phyloP scores from a whole-genome alignment of 2,797 vertebrate species.

The Steatocranus sp. region DNA sequence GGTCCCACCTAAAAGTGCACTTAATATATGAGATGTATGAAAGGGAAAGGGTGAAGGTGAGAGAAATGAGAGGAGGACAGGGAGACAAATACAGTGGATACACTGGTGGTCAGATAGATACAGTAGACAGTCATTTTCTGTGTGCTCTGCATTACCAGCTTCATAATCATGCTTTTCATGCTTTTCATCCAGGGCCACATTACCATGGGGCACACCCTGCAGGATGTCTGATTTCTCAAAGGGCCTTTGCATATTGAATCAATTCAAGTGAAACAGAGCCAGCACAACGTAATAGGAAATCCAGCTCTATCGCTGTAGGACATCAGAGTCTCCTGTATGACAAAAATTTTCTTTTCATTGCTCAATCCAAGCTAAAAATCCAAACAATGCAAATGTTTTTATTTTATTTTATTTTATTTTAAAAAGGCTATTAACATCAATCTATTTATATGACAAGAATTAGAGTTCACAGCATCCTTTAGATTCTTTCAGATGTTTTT shows the following conservation, averaged over 20 bases:
- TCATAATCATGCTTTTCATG: conserved; percentile 16
- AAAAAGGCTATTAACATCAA: background rate
- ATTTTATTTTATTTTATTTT: rapidly evolving
- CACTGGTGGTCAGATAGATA: background rate
- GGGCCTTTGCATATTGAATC: conserved; percentile 61
- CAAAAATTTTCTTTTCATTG: background rate
- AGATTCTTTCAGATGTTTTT: background rate
- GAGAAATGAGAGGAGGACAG: background rate
- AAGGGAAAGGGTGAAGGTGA: background rate
- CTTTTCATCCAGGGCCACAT: conserved; percentile 42
- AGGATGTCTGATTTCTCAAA: conserved; percentile 52
- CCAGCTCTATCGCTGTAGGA: conserved; percentile 5
- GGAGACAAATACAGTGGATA: background rate
- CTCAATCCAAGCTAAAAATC: background rate
- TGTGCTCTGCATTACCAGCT: conserved; percentile 5
- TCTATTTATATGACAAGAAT: background rate
- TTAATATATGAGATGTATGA: background rate
- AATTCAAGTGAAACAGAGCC: conserved; percentile 56
- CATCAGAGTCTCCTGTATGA: background rate
- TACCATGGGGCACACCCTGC: conserved; percentile 37
- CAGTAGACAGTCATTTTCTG: background rate
- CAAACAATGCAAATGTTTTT: background rate
- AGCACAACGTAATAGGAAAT: conserved; percentile 45
- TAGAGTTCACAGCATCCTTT: background rate
- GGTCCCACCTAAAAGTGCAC: background rate